Evolutionary conservation across 2,797 vertebrate species (phyloP), one percentile per base, ranked within the genome.

Genomic region (Poliocrania exsul): DNA sequence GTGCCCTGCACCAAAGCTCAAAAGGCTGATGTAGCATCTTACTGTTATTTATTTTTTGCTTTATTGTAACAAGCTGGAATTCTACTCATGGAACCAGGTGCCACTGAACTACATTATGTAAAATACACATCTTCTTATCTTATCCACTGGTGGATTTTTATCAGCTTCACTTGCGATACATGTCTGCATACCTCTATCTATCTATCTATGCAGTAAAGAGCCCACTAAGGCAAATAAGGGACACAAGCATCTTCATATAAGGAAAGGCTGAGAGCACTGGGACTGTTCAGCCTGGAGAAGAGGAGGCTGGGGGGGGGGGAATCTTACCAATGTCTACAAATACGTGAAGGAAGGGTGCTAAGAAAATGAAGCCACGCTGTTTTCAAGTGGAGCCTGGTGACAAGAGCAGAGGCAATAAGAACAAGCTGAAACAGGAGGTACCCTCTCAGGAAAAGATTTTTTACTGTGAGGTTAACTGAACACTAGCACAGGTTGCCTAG

Each of bases 1-100:
- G 5, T 25, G 20, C 25, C 26, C 12, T 31, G 29, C 64, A 64
- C 57, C 53, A 92, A 87, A 88, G 49, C 60, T 61, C 53, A 87
- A 66, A 94, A 82, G 44, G 64, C 49, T 86, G 93, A 86, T 44
- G 77, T 18, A 73, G 37, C 37, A 44, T 28, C 24, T 79, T 73
- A 53, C 16, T 67, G 13, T 58, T 70, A 66, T 64, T 81, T 91
- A 12, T 49, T 74, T 83, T 69, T 80, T 69, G 24, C 16, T 88
- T 87, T 67, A 70, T 42, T 87, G 37, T 46, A 77, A 42, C 20
- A 77, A 79, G 53, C 3, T 64, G 46, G 46, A 93, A 85, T 92
- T 83, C 75, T 82, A 8, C 16, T 61, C 23, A 64, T 49, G 49
- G 75, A 86, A 53, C 29, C 31, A 64, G 9, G 4, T 60, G 57